These are phyloP conservation scores for Alloplasta piceator DNA, from an alignment of 2,888 invertebrate genomes.

Conservation along the genomic window DNA sequence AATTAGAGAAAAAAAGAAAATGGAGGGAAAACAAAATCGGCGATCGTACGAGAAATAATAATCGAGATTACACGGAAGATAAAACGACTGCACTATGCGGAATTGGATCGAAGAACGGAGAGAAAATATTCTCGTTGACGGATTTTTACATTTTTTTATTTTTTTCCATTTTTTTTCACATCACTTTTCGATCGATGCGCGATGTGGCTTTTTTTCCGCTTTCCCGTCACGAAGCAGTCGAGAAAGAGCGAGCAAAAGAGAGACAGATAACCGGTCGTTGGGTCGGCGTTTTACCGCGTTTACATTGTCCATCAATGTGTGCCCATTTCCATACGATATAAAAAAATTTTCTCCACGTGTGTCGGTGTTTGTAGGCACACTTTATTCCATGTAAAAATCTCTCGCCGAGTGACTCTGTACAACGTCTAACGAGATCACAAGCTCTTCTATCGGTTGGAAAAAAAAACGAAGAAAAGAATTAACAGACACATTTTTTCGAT, in stretches of 20 bases:
- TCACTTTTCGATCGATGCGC: conserved; percentile 61
- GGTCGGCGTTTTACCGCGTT: conserved; percentile 28
- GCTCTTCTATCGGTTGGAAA: conserved; percentile 51
- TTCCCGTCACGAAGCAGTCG: conserved; percentile 54
- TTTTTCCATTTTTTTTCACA: conserved; percentile 37
- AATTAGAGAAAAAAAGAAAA: too few relatives aligned
- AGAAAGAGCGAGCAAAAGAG: conserved; percentile 13
- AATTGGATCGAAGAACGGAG: conserved; percentile 44
- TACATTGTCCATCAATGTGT: conserved; percentile 51
- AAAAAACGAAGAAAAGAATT: conserved; percentile 12
- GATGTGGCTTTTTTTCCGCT: conserved; percentile 63
- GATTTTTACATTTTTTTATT: neutral
- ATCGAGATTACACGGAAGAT: conserved; percentile 30
- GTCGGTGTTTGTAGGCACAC: conserved; percentile 6
- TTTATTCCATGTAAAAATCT: conserved; percentile 41
- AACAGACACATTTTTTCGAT: conserved; percentile 7
- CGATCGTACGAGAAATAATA: conserved; percentile 24
- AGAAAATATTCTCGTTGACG: conserved; percentile 54
- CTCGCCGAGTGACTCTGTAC: conserved; percentile 37
- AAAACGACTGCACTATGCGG: conserved; percentile 35
- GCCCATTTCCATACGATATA: conserved; percentile 32
- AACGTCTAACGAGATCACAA: conserved; percentile 49
- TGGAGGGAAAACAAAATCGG: too few relatives aligned
- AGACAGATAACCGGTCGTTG: conserved; percentile 14
- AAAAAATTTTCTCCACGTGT: conserved; percentile 7